Evolutionary conservation across 2,797 vertebrate genomes (phyloP).

Genomic region (Spinus olivaceus): DNA sequence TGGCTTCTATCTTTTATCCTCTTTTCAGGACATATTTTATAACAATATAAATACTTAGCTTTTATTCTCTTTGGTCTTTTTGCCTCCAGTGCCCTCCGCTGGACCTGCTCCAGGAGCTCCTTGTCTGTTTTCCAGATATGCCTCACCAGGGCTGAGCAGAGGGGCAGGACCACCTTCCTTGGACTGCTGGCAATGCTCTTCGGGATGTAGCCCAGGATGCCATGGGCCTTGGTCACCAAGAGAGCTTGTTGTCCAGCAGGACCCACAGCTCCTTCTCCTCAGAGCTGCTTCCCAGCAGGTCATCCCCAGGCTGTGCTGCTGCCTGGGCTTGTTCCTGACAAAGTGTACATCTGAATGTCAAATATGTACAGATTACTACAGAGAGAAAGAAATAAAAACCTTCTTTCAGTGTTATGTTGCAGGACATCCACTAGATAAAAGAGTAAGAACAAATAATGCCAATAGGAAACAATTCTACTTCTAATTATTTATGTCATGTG

Average conservation of each 20-base stretch:
- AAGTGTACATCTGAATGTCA: background rate
- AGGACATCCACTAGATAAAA: background rate
- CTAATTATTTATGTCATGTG: background rate
- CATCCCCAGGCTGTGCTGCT: background rate
- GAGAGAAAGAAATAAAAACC: background rate
- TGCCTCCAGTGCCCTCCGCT: background rate
- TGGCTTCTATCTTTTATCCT: background rate
- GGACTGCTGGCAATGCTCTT: rapidly evolving
- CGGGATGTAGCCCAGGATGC: rapidly evolving
- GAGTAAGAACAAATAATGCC: background rate
- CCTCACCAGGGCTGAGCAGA: background rate
- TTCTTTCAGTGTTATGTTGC: background rate
- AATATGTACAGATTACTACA: rapidly evolving
- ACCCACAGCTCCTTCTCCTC: background rate
- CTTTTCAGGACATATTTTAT: background rate
- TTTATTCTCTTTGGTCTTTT: background rate
- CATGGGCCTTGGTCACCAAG: rapidly evolving
- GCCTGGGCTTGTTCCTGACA: background rate
- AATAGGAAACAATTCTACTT: background rate
- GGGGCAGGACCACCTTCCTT: background rate
- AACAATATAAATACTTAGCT: background rate
- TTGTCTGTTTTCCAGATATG: background rate
- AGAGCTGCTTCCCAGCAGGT: background rate
- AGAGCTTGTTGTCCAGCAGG: background rate
- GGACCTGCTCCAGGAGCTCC: background rate